Evolutionary conservation across 2,888 invertebrate species (phyloP).

Genomic region (Polia nebulosa): DNA sequence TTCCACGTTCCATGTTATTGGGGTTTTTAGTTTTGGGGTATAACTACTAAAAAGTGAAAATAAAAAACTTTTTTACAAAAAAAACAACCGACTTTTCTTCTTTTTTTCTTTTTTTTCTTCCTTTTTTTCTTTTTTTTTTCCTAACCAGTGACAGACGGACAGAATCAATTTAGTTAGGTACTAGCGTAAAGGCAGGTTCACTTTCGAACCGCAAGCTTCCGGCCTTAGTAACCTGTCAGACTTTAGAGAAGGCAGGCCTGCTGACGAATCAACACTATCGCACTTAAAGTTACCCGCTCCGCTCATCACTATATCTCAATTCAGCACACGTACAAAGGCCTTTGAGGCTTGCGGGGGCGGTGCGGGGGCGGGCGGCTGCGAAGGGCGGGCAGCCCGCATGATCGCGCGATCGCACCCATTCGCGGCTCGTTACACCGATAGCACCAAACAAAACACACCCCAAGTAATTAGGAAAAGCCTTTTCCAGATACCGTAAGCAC

Average conservation of each 20-base stretch:
- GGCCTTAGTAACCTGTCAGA: no score
- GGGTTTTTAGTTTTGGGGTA: no score
- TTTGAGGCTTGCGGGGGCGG: conserved; percentile 81
- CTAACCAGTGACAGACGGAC: no score
- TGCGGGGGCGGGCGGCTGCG: conserved; percentile 69
- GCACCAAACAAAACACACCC: conserved; percentile 90
- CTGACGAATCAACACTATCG: neutral
- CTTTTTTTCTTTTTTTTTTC: no score
- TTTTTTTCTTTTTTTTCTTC: no score
- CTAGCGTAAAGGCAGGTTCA: no score
- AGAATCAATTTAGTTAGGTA: no score
- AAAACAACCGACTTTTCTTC: no score
- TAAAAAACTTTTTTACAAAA: no score
- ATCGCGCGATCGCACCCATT: conserved; percentile 90
- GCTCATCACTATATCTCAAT: conserved; percentile 61
- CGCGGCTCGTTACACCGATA: conserved; percentile 91
- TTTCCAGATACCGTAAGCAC: conserved; percentile 89
- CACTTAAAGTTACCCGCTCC: conserved; percentile 64
- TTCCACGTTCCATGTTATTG: no score
- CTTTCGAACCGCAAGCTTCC: no score
- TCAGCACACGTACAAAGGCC: conserved; percentile 87
- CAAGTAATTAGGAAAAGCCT: conserved; percentile 91
- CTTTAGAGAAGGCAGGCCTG: neutral
- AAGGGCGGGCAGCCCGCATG: conserved; percentile 88
- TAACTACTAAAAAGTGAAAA: no score